Percentiles rank a stretch among this genome's conserved stretches.
Conservation (phyloP, 2,888 invertebrate species). For the Lissonota sp. region DNA sequence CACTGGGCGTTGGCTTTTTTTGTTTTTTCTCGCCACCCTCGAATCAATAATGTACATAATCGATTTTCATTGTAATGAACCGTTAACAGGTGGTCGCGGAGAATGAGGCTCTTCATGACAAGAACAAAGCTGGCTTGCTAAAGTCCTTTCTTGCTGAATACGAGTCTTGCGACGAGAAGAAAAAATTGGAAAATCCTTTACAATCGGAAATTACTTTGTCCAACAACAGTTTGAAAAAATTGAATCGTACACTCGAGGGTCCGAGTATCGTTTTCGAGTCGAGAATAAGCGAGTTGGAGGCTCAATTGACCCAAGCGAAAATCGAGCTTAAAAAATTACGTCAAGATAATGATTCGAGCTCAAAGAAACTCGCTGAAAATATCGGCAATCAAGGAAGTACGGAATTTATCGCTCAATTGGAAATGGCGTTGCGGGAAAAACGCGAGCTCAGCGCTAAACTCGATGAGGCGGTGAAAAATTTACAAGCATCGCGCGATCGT, state of each 20-base stretch:
- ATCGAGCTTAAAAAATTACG: constrained; percentile 91
- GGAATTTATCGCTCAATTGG: constrained; percentile 71
- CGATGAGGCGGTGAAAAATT: constrained; percentile 88
- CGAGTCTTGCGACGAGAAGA: constrained; percentile 70
- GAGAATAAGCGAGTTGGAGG: constrained; percentile 93
- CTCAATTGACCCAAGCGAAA: constrained; percentile 91
- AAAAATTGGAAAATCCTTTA: constrained; percentile 39
- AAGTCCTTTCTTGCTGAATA: constrained; percentile 86
- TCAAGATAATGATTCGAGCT: constrained; percentile 86
- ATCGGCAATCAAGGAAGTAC: constrained; percentile 61
- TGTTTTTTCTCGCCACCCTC: not conserved
- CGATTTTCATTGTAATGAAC: constrained; percentile 13
- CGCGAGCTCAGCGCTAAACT: constrained; percentile 81
- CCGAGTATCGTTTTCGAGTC: constrained; percentile 94
- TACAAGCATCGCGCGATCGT: constrained; percentile 87
- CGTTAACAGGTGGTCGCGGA: constrained; percentile 88
- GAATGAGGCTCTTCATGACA: constrained; percentile 92
- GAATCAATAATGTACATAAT: constrained; percentile 41
- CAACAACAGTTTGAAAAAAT: constrained; percentile 69
- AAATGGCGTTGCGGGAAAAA: constrained; percentile 76
- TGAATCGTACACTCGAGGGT: constrained; percentile 86
- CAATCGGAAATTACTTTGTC: too few species aligned
- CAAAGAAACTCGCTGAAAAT: constrained; percentile 80
- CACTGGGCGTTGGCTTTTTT: constrained; percentile 32
- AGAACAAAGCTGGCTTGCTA: constrained; percentile 89